phyloP scores from a whole-genome alignment of 2,888 invertebrate species.

The Pollenia labialis region DNA sequence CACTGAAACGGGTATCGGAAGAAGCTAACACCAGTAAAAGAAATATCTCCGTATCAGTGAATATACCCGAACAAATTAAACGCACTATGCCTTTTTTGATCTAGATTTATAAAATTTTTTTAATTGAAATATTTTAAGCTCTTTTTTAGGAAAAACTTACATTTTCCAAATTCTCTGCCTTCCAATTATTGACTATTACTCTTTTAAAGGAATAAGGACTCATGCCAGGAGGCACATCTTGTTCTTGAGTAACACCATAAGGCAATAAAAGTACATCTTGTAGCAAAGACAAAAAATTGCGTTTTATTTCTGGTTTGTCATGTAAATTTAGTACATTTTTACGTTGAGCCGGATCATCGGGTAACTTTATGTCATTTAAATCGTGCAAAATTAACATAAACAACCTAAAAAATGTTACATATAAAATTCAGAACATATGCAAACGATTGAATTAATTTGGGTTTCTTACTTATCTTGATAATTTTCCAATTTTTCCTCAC shows the following conservation, averaged over 20 bases:
- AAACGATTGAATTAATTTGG: too few species aligned
- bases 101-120: constrained; percentile 80
- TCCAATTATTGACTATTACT: constrained; percentile 89
- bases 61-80: constrained; percentile 91
- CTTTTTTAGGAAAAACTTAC: constrained; percentile 80
- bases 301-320: constrained; percentile 87
- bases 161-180: constrained; percentile 92
- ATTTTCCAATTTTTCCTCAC: constrained; percentile 91
- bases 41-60: constrained; percentile 90
- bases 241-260: constrained; percentile 84
- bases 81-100: constrained; percentile 92
- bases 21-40: constrained; percentile 93
- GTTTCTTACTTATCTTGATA: constrained; percentile 91
- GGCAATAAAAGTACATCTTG: constrained; percentile 93
- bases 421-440: background rate
- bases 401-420: constrained; percentile 86
- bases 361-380: constrained; percentile 88
- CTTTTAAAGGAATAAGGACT: constrained; percentile 91
- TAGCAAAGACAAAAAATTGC: constrained; percentile 88
- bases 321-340: constrained; percentile 88
- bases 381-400: constrained; percentile 92
- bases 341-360: constrained; percentile 87
- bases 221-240: constrained; percentile 89
- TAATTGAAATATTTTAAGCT: background rate
- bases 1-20: constrained; percentile 94